phyloP scores from a whole-genome alignment of 2,113 vertebrate genomes.

The Hoplias malabaricus region DNA sequence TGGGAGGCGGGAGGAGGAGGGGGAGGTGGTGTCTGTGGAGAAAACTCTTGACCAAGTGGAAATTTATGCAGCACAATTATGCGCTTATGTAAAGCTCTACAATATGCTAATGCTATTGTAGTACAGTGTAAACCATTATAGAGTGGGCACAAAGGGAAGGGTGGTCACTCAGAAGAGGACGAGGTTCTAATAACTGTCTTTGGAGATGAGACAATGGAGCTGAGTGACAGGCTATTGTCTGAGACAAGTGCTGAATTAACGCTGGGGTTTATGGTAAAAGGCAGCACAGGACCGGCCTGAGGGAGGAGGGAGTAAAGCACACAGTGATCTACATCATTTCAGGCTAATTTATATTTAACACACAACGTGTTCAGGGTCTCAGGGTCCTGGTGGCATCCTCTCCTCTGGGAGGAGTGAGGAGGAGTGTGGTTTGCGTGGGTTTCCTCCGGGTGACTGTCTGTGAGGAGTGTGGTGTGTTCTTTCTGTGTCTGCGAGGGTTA shows the following conservation, averaged over 20 bases:
- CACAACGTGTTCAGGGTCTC: too few species aligned
- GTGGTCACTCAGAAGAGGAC: conserved; percentile 24
- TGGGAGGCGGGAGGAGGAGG: neutral
- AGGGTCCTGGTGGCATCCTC: too few species aligned
- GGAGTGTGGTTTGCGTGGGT: too few species aligned
- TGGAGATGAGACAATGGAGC: conserved; percentile 9
- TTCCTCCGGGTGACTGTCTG: too few species aligned
- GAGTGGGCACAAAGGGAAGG: conserved; percentile 15
- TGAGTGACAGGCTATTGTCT: conserved; percentile 9
- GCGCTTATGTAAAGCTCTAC: conserved; percentile 38
- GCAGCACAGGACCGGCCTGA: neutral
- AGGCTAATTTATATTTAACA: too few species aligned
- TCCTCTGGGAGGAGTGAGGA: too few species aligned
- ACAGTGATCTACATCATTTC: too few species aligned
- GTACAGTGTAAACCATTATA: conserved; percentile 28
- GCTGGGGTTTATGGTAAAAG: neutral
- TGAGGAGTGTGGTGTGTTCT: too few species aligned
- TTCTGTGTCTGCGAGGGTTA: too few species aligned
- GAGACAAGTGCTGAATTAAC: conserved; percentile 3
- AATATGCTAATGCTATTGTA: conserved; percentile 44
- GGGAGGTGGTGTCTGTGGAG: conserved; percentile 12
- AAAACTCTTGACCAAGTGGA: conserved; percentile 30
- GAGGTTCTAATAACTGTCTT: conserved; percentile 21
- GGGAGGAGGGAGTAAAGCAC: neutral
- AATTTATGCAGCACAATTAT: conserved; percentile 35